Evolutionary conservation across 2,113 vertebrate species (phyloP).

Genomic region (Pachyramphus minor): DNA sequence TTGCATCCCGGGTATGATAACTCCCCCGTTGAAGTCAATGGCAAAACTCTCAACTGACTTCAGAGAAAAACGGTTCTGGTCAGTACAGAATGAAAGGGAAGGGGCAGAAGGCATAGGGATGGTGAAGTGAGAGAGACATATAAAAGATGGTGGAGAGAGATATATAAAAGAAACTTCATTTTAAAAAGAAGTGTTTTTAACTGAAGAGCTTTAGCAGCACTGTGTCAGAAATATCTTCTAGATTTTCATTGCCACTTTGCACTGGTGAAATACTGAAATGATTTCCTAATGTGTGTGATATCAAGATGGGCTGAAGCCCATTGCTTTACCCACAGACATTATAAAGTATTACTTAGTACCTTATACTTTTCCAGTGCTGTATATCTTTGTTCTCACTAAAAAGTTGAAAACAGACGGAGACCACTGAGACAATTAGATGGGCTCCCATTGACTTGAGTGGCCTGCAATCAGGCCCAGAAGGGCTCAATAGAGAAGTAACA

Average conservation of each 20-base stretch:
- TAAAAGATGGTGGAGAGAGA: neutral
- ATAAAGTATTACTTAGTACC: neutral
- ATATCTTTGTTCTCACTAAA: neutral
- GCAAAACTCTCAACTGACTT: conserved; percentile 3
- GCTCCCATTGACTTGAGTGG: neutral
- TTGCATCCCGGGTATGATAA: neutral
- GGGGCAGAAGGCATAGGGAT: neutral
- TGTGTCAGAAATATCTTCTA: neutral
- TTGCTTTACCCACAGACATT: neutral
- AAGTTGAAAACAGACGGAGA: neutral
- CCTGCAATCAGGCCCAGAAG: neutral
- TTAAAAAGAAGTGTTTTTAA: neutral
- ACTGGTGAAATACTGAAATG: neutral
- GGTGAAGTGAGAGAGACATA: neutral
- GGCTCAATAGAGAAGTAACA: neutral
- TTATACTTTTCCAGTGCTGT: neutral
- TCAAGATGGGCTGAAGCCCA: neutral
- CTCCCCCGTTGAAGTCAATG: neutral
- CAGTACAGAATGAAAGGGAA: neutral
- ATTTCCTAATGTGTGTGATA: neutral
- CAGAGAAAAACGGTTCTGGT: neutral
- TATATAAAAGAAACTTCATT: neutral
- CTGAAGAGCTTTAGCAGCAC: neutral
- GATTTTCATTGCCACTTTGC: neutral
- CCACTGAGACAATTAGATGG: neutral